Conservation (phyloP, 1,140 invertebrate species). For the Drosophila tristis region DNA sequence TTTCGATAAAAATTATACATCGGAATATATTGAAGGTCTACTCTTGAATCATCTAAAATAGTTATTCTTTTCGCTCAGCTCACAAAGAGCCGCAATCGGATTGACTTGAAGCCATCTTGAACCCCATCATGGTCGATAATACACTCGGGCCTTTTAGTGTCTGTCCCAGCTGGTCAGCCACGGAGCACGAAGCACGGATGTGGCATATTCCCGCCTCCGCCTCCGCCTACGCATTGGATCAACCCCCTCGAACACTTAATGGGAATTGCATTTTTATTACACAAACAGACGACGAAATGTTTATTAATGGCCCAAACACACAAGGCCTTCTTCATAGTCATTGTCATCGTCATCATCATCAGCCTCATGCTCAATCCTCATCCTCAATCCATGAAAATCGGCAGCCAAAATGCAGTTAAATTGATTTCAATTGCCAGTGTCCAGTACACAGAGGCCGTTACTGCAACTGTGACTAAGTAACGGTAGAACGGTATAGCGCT, state of each 20-base stretch:
- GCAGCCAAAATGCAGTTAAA: conserved; percentile 62
- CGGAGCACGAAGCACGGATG: conserved; percentile 43
- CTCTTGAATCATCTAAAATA: too few relatives aligned
- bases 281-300: conserved; percentile 78
- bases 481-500: conserved; percentile 39
- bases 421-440: conserved; percentile 54
- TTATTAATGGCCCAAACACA: conserved; percentile 75
- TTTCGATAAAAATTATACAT: neutral
- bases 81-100: conserved; percentile 7
- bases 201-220: conserved; percentile 32
- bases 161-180: conserved; percentile 32
- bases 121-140: conserved; percentile 17
- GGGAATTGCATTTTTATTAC: conserved; percentile 83
- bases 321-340: conserved; percentile 50
- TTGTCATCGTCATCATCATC: conserved; percentile 48
- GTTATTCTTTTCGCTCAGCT: neutral
- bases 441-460: conserved; percentile 11
- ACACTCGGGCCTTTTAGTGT: conserved; percentile 19
- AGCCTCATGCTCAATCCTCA: neutral
- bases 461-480: conserved; percentile 43
- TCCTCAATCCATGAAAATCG: conserved; percentile 23
- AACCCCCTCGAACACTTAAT: conserved; percentile 57
- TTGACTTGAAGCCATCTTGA: conserved; percentile 29
- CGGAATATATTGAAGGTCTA: conserved; percentile 18
- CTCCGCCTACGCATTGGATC: conserved; percentile 3